These are phyloP conservation scores for Vanessa tameamea DNA, from an alignment of 1,140 invertebrate genomes.

Conservation along the genomic window DNA sequence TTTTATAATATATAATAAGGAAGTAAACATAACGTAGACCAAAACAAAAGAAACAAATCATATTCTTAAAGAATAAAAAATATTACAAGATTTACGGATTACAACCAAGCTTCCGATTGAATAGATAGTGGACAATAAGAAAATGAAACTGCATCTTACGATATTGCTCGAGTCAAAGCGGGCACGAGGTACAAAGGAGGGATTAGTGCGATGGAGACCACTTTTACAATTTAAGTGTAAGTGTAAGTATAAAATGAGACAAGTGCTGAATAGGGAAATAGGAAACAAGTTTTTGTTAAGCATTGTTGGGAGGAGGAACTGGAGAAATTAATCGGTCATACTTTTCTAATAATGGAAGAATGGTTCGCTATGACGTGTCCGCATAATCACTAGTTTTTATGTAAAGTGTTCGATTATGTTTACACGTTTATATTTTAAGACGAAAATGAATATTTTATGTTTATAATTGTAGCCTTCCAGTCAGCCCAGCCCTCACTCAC, in stretches of 20 bases:
- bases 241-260: slow-evolving; percentile 11
- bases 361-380: neutral
- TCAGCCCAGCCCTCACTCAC: too few species aligned
- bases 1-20: neutral
- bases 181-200: slow-evolving; percentile 25
- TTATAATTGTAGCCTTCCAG: too few species aligned
- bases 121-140: slow-evolving; percentile 25
- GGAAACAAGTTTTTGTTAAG: neutral
- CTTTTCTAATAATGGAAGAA: neutral
- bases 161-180: slow-evolving; percentile 29
- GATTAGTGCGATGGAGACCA: slow-evolving; percentile 21
- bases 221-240: slow-evolving; percentile 1
- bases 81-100: slow-evolving; percentile 8
- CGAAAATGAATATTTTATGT: too few species aligned
- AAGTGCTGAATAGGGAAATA: slow-evolving; percentile 1
- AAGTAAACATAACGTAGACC: neutral
- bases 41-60: neutral
- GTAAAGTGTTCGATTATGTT: too few species aligned
- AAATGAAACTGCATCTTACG: slow-evolving; percentile 26
- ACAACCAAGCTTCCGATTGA: slow-evolving; percentile 17
- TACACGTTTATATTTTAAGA: too few species aligned
- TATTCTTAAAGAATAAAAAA: neutral
- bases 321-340: neutral
- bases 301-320: neutral
- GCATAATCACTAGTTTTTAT: too few species aligned